phyloP scores from a whole-genome alignment of 2,113 vertebrate species.

The Sapayoa aenigma region DNA sequence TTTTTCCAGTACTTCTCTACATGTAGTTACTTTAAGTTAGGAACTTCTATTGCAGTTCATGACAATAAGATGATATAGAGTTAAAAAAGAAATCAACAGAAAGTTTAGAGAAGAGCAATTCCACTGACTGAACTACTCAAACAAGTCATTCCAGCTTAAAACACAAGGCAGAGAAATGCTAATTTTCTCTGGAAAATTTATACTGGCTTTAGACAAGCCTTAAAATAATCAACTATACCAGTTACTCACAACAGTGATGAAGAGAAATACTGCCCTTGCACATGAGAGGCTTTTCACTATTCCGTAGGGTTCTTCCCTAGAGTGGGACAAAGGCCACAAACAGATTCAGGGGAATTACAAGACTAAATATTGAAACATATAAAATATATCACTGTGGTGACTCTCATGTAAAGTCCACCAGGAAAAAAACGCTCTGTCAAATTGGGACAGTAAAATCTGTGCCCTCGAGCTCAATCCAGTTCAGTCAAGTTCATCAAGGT shows the following conservation, averaged over 20 bases:
- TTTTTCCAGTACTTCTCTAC: background rate
- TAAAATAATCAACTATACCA: background rate
- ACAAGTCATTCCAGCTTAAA: background rate
- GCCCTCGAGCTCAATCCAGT: background rate
- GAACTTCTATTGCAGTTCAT: background rate
- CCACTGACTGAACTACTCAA: background rate
- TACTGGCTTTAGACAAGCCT: background rate
- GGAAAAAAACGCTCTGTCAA: background rate
- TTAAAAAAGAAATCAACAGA: background rate
- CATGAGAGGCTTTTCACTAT: background rate
- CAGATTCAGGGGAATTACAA: background rate
- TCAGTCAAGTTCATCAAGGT: background rate
- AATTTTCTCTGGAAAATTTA: background rate
- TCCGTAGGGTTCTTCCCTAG: background rate
- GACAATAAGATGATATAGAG: background rate
- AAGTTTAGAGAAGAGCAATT: background rate
- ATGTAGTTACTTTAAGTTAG: background rate
- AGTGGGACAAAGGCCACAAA: background rate
- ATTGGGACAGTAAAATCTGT: background rate
- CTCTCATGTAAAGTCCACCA: background rate
- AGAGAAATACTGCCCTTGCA: background rate
- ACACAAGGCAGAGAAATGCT: background rate
- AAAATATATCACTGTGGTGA: background rate
- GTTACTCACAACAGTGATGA: background rate
- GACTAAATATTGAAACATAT: background rate